These are phyloP conservation scores for Leucoraja erinaceus DNA, from an alignment of 2,113 vertebrate genomes.

Conservation along the genomic window DNA sequence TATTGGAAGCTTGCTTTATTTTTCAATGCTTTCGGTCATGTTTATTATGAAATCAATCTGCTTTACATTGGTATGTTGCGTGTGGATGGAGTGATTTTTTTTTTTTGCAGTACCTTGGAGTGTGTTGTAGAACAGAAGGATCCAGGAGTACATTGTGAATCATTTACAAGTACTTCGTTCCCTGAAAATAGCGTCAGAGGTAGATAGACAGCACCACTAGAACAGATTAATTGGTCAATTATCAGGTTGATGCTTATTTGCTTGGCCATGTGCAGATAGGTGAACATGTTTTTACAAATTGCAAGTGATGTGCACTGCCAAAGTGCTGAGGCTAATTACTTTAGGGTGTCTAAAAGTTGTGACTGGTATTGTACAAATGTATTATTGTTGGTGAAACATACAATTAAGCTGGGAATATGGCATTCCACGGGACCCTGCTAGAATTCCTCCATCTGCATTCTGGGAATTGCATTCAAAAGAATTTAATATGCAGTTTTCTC, in stretches of 20 bases:
- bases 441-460: neutral
- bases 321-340: neutral
- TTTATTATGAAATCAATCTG: neutral
- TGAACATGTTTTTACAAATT: neutral
- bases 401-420: neutral
- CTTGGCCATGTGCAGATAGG: neutral
- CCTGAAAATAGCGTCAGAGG: too few relatives aligned
- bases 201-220: too few relatives aligned
- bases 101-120: too few relatives aligned
- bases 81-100: neutral
- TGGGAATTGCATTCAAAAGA: neutral
- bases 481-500: neutral
- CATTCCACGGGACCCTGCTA: neutral
- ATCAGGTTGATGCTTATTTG: neutral
- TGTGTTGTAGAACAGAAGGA: too few relatives aligned
- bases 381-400: neutral
- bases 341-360: too few relatives aligned
- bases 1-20: slow-evolving; percentile 43
- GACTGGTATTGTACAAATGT: neutral
- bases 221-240: too few relatives aligned
- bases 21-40: neutral
- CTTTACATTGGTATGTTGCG: neutral
- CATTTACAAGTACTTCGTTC: too few relatives aligned
- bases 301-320: neutral
- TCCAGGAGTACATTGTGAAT: too few relatives aligned